Evolutionary conservation across 2,797 vertebrate genomes (phyloP), one percentile per base, ranked within the genome.

Genomic region (Lithobates sylvaticus): DNA sequence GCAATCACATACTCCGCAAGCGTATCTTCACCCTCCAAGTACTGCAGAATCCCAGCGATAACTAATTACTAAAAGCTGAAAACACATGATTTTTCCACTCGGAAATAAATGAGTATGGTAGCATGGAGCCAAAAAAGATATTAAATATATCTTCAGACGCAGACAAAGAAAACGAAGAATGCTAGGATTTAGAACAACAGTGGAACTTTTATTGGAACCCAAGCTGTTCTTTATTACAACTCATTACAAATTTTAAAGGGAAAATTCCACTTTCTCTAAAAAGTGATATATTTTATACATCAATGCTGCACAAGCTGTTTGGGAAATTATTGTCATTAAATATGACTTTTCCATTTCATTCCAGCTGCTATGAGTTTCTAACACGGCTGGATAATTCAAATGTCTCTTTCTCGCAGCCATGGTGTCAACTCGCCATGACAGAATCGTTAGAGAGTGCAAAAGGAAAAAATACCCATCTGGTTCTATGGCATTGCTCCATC

Each of bases 11-110:
- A 72, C 16, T 72, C 36, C 23, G 10, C 65, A 67, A 26, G 65
- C 27, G n/a, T 67, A 67, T 67, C 65, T 67, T 27, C 65, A 29
- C 12, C 27, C 65, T 65, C 21, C 61, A 65, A 65, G 23, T 65
- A 26, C n/a, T 26, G 65, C 27, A 61, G 65, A 27, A 67, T 26
- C 65, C 27, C 13, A 26, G 12, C n/a, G 26, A 67, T 67, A 67
- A 67, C 65, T 67, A 67, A 67, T 67, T 67, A 67, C n/a, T 67
- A 29, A 29, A 67, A 29, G 27, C n/a, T 67, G 65, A 67, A 67
- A 67, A 67, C 65, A 67, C 65, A 5, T 10, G 26, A 67, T 27
- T 67, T 27, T 67, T 67, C 65, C 27, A 27, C 10, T 67, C n/a
- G n/a, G 65, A 27, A 16, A 26, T 67, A 67, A 67, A 67, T 67